Evolutionary conservation across 2,888 invertebrate genomes (phyloP).

Genomic region (Pristionchus exspectatus): DNA sequence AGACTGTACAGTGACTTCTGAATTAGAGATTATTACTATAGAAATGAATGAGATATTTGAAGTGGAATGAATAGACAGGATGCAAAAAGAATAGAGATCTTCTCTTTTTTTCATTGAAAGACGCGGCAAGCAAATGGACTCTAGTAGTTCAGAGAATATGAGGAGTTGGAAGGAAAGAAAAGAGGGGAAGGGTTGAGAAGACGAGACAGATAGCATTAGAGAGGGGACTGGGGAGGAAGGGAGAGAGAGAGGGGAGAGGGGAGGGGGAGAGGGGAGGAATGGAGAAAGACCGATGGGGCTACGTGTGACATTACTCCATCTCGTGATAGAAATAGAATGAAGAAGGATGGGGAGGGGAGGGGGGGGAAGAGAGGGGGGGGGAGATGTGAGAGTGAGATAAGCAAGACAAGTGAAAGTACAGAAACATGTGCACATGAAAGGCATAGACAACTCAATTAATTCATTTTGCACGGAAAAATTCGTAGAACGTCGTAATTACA

Average conservation of each 20-base stretch:
- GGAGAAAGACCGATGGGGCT: not conserved
- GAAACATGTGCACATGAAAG: not conserved
- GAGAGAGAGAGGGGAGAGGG: slow-evolving; percentile 23
- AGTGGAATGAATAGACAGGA: not conserved
- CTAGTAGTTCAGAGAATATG: not conserved
- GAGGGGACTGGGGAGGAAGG: not conserved
- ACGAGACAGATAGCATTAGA: slow-evolving; percentile 9
- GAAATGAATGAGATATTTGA: not conserved
- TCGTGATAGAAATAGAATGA: slow-evolving; percentile 19
- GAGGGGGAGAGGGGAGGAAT: too few species aligned
- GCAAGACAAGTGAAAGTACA: not conserved
- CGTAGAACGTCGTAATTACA: not conserved
- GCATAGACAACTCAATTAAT: not conserved
- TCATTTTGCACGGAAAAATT: not conserved
- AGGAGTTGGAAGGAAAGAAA: not conserved
- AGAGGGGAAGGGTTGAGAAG: slow-evolving; percentile 3
- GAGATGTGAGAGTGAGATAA: not conserved
- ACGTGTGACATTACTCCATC: slow-evolving; percentile 27
- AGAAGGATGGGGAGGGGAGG: not conserved
- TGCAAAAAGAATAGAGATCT: too few species aligned
- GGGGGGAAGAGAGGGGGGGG: not conserved
- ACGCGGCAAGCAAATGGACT: not conserved
- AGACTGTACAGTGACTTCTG: slow-evolving; percentile 26
- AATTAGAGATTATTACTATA: not conserved
- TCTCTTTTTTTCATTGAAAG: not conserved